Conservation (phyloP, 2,888 invertebrate genomes). For the Meliscaeva auricollis region DNA sequence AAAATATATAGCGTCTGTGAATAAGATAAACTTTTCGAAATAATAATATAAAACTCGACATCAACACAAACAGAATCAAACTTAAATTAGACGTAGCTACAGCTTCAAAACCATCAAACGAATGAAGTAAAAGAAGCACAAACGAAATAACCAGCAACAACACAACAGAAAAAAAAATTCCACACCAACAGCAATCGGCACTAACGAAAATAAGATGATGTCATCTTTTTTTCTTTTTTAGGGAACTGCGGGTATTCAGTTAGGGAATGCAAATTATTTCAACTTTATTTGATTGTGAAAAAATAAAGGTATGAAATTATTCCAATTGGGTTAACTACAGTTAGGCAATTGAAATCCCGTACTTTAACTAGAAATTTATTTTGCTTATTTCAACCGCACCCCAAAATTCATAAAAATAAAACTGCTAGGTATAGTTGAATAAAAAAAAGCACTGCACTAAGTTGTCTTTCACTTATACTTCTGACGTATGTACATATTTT, state of each 20-base stretch:
- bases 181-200: slow-evolving; percentile 46
- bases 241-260: background rate
- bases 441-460: slow-evolving; percentile 12
- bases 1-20: background rate
- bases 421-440: background rate
- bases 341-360: slow-evolving; percentile 12
- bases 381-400: slow-evolving; percentile 32
- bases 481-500: no score
- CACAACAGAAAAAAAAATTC: slow-evolving; percentile 35
- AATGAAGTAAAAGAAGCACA: slow-evolving; percentile 38
- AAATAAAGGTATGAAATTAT: slow-evolving; percentile 11
- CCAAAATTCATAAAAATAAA: slow-evolving; percentile 3
- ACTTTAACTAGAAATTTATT: background rate
- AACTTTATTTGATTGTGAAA: slow-evolving; percentile 20
- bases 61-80: slow-evolving; percentile 56
- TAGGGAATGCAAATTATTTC: slow-evolving; percentile 43
- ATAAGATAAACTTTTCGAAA: slow-evolving; percentile 41
- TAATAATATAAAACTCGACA: slow-evolving; percentile 35
- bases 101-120: slow-evolving; percentile 26
- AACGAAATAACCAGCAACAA: slow-evolving; percentile 24
- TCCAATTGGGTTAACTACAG: slow-evolving; percentile 31
- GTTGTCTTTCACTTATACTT: background rate
- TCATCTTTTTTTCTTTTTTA: slow-evolving; percentile 63
- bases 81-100: slow-evolving; percentile 42
- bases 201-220: slow-evolving; percentile 64